phyloP scores from a whole-genome alignment of 2,113 vertebrate genomes.

The Notarius lentiginosus region DNA sequence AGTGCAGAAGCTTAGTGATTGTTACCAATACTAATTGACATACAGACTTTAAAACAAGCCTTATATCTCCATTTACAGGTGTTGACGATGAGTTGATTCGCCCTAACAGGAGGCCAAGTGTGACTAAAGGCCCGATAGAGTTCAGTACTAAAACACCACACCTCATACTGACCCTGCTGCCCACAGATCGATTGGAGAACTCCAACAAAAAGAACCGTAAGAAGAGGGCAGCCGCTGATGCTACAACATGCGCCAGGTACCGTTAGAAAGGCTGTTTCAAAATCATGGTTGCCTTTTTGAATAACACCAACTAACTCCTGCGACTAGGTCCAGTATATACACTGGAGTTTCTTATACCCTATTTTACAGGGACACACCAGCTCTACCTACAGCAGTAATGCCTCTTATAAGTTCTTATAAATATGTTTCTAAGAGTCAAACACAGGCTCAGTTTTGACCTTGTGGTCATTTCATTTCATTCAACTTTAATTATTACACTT shows the following conservation, averaged over 20 bases:
- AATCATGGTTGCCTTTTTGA: no score
- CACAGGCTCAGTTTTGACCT: no score
- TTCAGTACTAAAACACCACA: constrained; percentile 78
- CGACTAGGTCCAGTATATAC: no score
- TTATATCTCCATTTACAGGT: constrained; percentile 55
- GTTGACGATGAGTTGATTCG: constrained; percentile 73
- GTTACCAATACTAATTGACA: not conserved
- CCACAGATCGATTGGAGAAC: constrained; percentile 73
- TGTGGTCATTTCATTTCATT: no score
- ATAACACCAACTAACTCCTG: no score
- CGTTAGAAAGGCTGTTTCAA: constrained; percentile 1
- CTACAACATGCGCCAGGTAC: constrained; percentile 75
- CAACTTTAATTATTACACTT: no score
- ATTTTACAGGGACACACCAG: no score
- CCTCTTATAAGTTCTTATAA: no score
- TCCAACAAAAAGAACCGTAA: constrained; percentile 72
- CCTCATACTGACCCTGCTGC: constrained; percentile 79
- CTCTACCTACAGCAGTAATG: no score
- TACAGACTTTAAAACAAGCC: not conserved
- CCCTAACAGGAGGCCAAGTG: constrained; percentile 63
- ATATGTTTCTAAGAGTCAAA: no score
- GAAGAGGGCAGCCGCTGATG: constrained; percentile 73
- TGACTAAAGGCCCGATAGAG: constrained; percentile 70
- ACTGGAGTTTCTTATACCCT: no score
- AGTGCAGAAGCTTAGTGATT: not conserved